phyloP scores from a whole-genome alignment of 1,140 invertebrate species.

The Drosophila erecta region DNA sequence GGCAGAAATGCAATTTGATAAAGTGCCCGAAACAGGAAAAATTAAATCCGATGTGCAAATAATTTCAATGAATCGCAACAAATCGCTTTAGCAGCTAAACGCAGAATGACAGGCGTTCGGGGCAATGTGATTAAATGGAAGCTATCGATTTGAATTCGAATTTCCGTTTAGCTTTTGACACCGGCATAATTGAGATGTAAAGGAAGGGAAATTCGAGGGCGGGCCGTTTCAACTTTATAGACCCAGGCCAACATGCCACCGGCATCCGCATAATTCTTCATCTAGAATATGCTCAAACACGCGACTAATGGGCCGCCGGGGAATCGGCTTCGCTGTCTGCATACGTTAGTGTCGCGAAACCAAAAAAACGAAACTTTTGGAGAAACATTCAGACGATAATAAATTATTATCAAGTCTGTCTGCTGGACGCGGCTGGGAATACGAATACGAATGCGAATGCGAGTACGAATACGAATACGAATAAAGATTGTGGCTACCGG shows the following conservation, averaged over 20 bases:
- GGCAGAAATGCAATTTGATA: slow-evolving; percentile 51
- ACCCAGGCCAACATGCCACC: slow-evolving; percentile 14
- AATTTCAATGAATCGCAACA: slow-evolving; percentile 56
- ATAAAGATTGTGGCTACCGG: slow-evolving; percentile 14
- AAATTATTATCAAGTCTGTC: slow-evolving; percentile 82
- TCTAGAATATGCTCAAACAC: slow-evolving; percentile 71
- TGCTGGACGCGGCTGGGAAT: slow-evolving; percentile 20
- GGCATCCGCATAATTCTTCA: slow-evolving; percentile 75
- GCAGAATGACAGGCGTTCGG: slow-evolving; percentile 9
- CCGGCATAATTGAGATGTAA: slow-evolving; percentile 4
- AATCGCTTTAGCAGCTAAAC: slow-evolving; percentile 39
- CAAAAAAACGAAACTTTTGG: slow-evolving; percentile 15
- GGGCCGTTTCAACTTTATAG: slow-evolving; percentile 26
- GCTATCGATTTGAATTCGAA: slow-evolving; percentile 12
- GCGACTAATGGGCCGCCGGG: slow-evolving; percentile 75
- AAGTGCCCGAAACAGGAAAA: slow-evolving; percentile 49
- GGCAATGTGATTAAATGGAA: slow-evolving; percentile 34
- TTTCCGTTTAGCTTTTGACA: slow-evolving; percentile 3
- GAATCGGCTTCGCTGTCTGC: slow-evolving; percentile 53
- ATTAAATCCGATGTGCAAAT: slow-evolving; percentile 55
- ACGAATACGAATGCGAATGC: slow-evolving; percentile 8
- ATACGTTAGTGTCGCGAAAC: slow-evolving; percentile 54
- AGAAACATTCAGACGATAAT: slow-evolving; percentile 63
- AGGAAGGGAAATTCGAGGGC: slow-evolving; percentile 3
- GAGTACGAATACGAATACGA: slow-evolving; percentile 15